These are phyloP conservation scores for Pterophyllum scalare DNA, from an alignment of 2,113 vertebrate genomes.

Conservation along the genomic window DNA sequence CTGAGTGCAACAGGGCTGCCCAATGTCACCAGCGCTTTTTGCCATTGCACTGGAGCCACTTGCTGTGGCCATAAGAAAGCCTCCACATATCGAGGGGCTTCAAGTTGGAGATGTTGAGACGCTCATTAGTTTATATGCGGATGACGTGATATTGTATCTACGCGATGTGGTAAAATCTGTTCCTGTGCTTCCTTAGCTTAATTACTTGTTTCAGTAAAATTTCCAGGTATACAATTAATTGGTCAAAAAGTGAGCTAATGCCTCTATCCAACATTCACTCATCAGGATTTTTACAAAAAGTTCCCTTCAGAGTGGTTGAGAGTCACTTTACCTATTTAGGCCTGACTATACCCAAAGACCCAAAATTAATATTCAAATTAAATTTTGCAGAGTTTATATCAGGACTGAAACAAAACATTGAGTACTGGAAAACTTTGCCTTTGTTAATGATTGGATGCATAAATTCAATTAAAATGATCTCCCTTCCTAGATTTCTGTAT, in stretches of 20 bases:
- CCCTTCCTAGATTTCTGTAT: no score
- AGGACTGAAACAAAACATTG: not conserved
- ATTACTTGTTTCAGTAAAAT: no score
- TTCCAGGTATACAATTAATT: no score
- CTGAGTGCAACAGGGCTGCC: not conserved
- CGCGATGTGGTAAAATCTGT: not conserved
- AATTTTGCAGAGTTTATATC: not conserved
- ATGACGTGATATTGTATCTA: not conserved
- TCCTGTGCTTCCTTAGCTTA: no score
- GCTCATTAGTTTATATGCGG: not conserved
- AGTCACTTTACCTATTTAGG: not conserved
- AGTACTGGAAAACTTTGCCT: not conserved
- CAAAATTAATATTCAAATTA: not conserved
- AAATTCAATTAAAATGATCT: no score
- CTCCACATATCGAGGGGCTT: not conserved
- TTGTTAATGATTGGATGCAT: no score
- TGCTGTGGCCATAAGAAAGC: not conserved
- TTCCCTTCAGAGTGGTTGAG: not conserved
- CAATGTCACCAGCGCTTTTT: not conserved
- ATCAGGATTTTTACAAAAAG: not conserved
- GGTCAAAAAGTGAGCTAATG: no score
- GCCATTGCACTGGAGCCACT: not conserved
- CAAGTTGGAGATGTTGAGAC: not conserved
- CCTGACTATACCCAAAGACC: not conserved
- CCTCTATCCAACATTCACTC: not conserved